A percentile compares a stretch with the other conserved stretches of the same genome.
Conservation (phyloP, 2,113 vertebrate species). For the Nothoprocta perdicaria region DNA sequence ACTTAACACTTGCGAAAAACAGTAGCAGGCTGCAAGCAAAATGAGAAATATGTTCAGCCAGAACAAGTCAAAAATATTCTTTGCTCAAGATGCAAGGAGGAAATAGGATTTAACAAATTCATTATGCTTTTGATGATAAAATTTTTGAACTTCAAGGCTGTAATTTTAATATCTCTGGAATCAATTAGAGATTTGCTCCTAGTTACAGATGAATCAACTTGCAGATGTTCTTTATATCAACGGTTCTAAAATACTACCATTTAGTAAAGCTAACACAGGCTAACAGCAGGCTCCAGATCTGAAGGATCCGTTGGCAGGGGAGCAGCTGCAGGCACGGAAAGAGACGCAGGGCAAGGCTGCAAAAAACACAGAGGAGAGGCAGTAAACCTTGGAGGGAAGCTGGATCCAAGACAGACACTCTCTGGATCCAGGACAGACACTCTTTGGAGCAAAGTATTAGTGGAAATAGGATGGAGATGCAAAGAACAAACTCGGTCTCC, state of each 20-base stretch:
- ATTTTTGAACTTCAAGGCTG: neutral
- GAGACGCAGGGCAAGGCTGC: fast-evolving
- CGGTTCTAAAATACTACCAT: neutral
- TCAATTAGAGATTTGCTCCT: neutral
- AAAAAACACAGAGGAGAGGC: neutral
- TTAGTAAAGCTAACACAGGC: neutral
- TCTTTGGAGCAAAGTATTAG: neutral
- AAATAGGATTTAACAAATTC: neutral
- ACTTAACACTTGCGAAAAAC: neutral
- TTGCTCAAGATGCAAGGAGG: neutral
- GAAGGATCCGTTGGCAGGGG: neutral
- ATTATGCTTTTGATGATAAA: neutral
- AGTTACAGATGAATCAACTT: neutral
- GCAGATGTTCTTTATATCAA: neutral
- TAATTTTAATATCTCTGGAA: neutral
- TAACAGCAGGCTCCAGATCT: neutral
- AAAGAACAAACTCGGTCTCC: neutral
- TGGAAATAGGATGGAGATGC: neutral
- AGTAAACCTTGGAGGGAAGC: neutral
- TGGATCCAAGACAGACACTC: neutral
- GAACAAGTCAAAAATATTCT: neutral
- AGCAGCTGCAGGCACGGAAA: neutral
- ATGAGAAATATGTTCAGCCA: neutral
- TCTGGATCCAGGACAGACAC: no score
- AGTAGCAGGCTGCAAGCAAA: neutral